These are phyloP conservation scores for Platyrinchus mystaceus DNA, from an alignment of 2,797 vertebrate species.

Conservation along the genomic window DNA sequence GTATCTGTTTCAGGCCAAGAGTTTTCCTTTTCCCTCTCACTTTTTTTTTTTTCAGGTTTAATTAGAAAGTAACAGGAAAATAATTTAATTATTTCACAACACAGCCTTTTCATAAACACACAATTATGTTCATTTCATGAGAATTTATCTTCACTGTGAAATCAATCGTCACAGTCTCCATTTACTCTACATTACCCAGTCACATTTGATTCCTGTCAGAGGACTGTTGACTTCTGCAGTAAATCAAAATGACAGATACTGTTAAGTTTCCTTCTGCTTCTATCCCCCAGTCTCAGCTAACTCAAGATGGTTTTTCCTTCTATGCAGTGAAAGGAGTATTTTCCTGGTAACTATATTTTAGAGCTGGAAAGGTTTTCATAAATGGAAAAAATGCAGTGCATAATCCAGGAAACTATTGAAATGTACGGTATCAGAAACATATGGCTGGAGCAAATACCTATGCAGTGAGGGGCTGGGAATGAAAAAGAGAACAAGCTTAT, in stretches of 20 bases:
- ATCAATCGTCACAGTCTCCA: constrained; percentile 68
- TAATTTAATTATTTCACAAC: constrained; percentile 63
- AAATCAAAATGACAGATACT: constrained; percentile 60
- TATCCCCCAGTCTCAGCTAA: constrained; percentile 4
- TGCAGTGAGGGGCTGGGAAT: constrained; percentile 35
- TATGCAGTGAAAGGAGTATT: constrained; percentile 21
- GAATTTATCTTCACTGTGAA: constrained; percentile 74
- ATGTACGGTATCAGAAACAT: constrained; percentile 67
- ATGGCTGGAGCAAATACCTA: constrained; percentile 61
- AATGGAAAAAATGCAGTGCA: constrained; percentile 56
- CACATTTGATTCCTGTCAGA: constrained; percentile 69
- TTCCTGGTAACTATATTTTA: constrained; percentile 58
- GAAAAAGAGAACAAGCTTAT: constrained; percentile 23
- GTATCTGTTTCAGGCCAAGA: neutral
- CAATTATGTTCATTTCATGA: constrained; percentile 65
- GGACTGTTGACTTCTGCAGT: constrained; percentile 46
- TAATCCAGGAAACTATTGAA: constrained; percentile 67
- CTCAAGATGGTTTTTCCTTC: constrained; percentile 34
- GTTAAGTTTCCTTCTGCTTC: constrained; percentile 4
- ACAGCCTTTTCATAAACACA: constrained; percentile 53
- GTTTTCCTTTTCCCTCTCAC: neutral
- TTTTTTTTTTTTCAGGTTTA: neutral
- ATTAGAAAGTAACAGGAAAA: constrained; percentile 59
- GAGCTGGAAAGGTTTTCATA: constrained; percentile 55
- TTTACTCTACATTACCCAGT: constrained; percentile 62